Percentiles rank a stretch among this genome's conserved stretches.
These are phyloP conservation scores for Mergus octosetaceus DNA, from an alignment of 2,797 vertebrate species.

Conservation along the genomic window DNA sequence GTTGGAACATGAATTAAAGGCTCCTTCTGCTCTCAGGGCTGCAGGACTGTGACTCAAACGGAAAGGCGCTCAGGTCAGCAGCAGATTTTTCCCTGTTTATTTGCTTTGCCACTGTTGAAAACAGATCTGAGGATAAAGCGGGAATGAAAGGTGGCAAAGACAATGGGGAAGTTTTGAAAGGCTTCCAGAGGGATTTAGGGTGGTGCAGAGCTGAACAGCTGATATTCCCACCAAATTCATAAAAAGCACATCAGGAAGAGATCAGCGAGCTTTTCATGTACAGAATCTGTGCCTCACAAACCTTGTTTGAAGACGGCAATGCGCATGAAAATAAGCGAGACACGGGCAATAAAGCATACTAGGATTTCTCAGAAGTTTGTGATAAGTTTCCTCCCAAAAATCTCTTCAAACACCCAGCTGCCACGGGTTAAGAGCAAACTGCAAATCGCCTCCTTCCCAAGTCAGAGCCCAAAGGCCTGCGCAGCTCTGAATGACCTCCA, in stretches of 20 bases:
- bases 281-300: not conserved
- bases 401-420: not conserved
- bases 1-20: not conserved
- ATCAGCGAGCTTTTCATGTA: accelerated
- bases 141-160: constrained; percentile 54
- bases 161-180: constrained; percentile 57
- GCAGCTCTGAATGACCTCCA: too few species aligned
- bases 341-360: not conserved
- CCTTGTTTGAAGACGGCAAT: accelerated
- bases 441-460: not conserved
- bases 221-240: not conserved
- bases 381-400: not conserved
- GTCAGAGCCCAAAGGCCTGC: not conserved
- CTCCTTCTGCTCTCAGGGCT: not conserved
- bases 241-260: not conserved
- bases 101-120: constrained; percentile 53
- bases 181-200: constrained; percentile 25
- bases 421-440: not conserved
- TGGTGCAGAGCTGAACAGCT: constrained; percentile 14
- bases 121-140: not conserved
- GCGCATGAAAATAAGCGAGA: not conserved
- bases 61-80: not conserved
- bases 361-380: not conserved
- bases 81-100: constrained; percentile 48
- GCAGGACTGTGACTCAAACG: not conserved